Evolutionary conservation across 1,140 invertebrate species (phyloP).

Genomic region (Uloborus diversus): DNA sequence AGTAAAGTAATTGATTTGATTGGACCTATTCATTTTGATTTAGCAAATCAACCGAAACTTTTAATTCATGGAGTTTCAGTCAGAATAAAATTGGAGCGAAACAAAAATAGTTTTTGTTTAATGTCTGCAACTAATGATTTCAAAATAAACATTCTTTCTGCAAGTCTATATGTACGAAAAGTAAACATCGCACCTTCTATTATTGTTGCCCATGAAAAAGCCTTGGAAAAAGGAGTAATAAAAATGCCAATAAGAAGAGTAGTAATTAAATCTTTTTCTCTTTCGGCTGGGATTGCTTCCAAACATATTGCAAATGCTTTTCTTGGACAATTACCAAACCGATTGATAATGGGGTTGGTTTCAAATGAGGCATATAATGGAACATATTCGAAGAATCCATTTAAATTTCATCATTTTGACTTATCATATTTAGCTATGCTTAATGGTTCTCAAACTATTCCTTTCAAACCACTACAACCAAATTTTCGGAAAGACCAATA

Average conservation of each 20-base stretch:
- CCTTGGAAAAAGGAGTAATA: slow-evolving; percentile 5
- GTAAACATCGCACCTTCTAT: slow-evolving; percentile 15
- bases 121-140: background rate
- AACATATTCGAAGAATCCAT: slow-evolving; percentile 5
- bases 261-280: slow-evolving; percentile 14
- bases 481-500: slow-evolving; percentile 18
- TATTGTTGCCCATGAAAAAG: slow-evolving; percentile 30
- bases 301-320: slow-evolving; percentile 19
- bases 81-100: slow-evolving; percentile 19
- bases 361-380: slow-evolving; percentile 27
- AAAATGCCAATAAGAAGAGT: slow-evolving; percentile 8
- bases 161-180: slow-evolving; percentile 8
- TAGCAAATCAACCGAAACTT: slow-evolving; percentile 18
- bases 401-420: slow-evolving; percentile 36
- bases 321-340: slow-evolving; percentile 12
- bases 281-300: background rate
- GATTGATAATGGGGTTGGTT: slow-evolving; percentile 8
- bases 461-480: background rate
- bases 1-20: background rate
- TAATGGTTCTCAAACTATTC: slow-evolving; percentile 12
- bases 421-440: slow-evolving; percentile 6
- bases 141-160: background rate
- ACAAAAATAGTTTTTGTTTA: background rate
- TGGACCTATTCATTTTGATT: slow-evolving; percentile 11
- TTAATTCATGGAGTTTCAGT: slow-evolving; percentile 23